Base-by-base conservation (phyloP, 2,113 vertebrate genomes). In the Lamprotornis superbus region DNA sequence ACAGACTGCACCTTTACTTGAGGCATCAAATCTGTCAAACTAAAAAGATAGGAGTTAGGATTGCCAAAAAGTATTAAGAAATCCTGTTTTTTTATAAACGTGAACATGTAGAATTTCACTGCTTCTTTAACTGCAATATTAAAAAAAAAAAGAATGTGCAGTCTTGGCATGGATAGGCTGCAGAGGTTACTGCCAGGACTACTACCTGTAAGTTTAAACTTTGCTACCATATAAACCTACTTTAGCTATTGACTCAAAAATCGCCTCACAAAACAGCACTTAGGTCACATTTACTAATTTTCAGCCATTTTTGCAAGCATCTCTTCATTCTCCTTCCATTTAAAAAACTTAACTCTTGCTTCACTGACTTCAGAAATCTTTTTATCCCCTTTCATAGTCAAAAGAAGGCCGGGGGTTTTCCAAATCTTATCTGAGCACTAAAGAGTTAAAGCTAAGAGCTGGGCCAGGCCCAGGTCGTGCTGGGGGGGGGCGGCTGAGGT, bases 21-120 rank as follows among this genome's bases (percentile, higher is more conserved):
- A 71, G 99, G 99, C 99, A 99, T 99, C 87, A 99, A 95, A 59
- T 99, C 99, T 95, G 98, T 87, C 93, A 99, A 97, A 97, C 99
- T 99, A 76, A 69, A 95, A 86, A 94, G 7, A 85, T 0, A 10
- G 0, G 4, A 80, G 31, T 95, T 87, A 97, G 47, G 14, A 86
- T 24, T 46, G 31, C 5, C 27, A 84, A n/a, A 49, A 56, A 28
- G 13, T 27, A 47, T 14, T 15, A 20, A 7, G 42, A 87, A 81
- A 61, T 27, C 7, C 1, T 40, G 1, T 4, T 59, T 49, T 44
- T 49, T 74, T 69, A 39, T 16, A 77, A 59, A 63, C 0, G 2
- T 1, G 0, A 55, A 20, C 27, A 52, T 15, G 2, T 7, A 57
- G 12, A 83, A 65, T 33, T 85, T 78, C 35, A 71, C 3, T 3